These are phyloP conservation scores for Stenodera caucasica DNA, from an alignment of 2,888 invertebrate species.

Conservation along the genomic window DNA sequence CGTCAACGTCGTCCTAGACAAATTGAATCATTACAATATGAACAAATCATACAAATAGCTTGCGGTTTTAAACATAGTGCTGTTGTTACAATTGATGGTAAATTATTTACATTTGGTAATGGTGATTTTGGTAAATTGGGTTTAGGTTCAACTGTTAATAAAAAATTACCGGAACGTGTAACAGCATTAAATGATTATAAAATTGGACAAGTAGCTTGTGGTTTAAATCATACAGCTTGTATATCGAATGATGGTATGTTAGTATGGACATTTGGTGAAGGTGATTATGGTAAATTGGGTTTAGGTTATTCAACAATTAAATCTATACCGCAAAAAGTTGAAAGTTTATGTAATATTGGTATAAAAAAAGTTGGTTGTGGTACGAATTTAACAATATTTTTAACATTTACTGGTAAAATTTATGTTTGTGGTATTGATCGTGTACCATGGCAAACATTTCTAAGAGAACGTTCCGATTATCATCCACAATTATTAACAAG, in stretches of 20 bases:
- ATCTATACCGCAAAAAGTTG: conserved; percentile 59
- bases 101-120: conserved; percentile 67
- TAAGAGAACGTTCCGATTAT: conserved; percentile 56
- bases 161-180: conserved; percentile 64
- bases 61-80: conserved; percentile 69
- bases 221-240: conserved; percentile 66
- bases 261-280: conserved; percentile 69
- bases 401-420: conserved; percentile 62
- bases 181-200: conserved; percentile 57
- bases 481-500: conserved; percentile 59
- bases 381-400: conserved; percentile 65
- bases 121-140: conserved; percentile 66
- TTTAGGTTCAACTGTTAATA: conserved; percentile 62
- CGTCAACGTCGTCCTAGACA: conserved; percentile 64
- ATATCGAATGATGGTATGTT: conserved; percentile 61
- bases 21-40: conserved; percentile 64
- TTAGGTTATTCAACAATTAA: conserved; percentile 57
- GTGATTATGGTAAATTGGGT: conserved; percentile 64
- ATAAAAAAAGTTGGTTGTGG: conserved; percentile 65
- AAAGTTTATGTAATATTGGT: conserved; percentile 59
- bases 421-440: conserved; percentile 66
- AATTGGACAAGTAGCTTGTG: conserved; percentile 63
- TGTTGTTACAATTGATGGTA: conserved; percentile 65
- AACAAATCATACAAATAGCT: conserved; percentile 60
- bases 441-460: conserved; percentile 61